These are phyloP conservation scores for Dipodomys merriami DNA, from an alignment of 2,113 vertebrate species.

Conservation along the genomic window DNA sequence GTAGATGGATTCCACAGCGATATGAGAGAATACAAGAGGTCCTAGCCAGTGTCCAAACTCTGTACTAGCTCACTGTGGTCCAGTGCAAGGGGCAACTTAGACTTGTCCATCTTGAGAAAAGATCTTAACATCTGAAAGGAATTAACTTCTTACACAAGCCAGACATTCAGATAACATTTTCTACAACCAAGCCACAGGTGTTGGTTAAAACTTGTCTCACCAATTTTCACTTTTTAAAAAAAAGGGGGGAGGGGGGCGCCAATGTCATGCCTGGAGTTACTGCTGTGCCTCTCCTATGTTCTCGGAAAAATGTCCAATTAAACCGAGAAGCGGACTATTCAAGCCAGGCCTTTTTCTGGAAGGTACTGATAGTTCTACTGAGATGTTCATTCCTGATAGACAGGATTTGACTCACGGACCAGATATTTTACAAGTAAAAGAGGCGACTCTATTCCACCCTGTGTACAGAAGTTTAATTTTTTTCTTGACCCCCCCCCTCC, in stretches of 20 bases:
- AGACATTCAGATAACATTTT: not conserved
- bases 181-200: constrained; percentile 21
- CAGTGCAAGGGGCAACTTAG: not conserved
- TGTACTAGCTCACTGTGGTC: not conserved
- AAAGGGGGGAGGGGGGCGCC: too few relatives aligned
- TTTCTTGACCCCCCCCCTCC: not conserved
- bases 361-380: constrained; percentile 42
- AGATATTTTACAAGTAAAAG: not conserved
- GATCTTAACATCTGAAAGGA: not conserved
- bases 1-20: not conserved
- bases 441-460: not conserved
- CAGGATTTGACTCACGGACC: not conserved
- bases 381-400: constrained; percentile 42
- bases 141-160: not conserved
- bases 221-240: constrained; percentile 23
- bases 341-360: constrained; percentile 36
- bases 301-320: constrained; percentile 27
- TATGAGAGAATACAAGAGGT: not conserved
- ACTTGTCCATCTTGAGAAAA: not conserved
- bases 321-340: not conserved
- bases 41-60: not conserved
- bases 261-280: constrained; percentile 25
- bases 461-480: not conserved
- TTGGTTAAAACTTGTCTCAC: constrained; percentile 46
- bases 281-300: not conserved